Conservation (phyloP, 2,888 invertebrate species). For the Steinernema scapterisci region DNA sequence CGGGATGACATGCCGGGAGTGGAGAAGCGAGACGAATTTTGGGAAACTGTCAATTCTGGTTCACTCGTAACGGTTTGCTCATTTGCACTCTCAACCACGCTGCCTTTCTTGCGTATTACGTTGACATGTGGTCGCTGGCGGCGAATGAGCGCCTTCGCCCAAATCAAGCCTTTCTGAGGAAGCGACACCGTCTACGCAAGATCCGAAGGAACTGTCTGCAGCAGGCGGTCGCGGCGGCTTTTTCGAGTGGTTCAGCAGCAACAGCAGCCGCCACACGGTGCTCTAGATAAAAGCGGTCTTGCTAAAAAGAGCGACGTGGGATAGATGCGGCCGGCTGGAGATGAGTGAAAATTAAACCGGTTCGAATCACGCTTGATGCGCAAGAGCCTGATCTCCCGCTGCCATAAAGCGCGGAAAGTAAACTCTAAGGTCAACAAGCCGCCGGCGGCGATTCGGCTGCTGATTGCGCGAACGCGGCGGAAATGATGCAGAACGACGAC, state of each 20-base stretch:
- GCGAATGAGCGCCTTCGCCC: background rate
- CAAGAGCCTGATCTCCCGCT: constrained; percentile 15
- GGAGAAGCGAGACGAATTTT: constrained; percentile 18
- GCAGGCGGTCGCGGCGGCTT: background rate
- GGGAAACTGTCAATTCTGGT: background rate
- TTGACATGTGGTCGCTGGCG: background rate
- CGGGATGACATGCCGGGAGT: background rate
- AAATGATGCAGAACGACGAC: constrained; percentile 31
- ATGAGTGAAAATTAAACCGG: constrained; percentile 31
- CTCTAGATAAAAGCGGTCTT: constrained; percentile 5
- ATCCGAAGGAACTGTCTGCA: background rate
- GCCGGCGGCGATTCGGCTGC: background rate
- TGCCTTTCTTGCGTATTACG: background rate
- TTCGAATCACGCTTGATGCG: constrained; percentile 16
- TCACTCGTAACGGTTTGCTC: background rate
- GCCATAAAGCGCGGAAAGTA: constrained; percentile 21
- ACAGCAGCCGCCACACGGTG: background rate
- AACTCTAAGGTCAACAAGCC: constrained; percentile 22
- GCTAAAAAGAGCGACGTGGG: background rate
- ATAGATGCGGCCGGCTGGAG: background rate
- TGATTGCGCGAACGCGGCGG: constrained; percentile 26
- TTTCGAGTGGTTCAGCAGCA: background rate
- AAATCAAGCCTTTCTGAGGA: too few relatives aligned
- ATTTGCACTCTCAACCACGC: background rate
- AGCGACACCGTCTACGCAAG: background rate